Evolutionary conservation across 2,113 vertebrate species (phyloP), one percentile per base, ranked within the genome.

Genomic region (Nerophis lumbriciformis): DNA sequence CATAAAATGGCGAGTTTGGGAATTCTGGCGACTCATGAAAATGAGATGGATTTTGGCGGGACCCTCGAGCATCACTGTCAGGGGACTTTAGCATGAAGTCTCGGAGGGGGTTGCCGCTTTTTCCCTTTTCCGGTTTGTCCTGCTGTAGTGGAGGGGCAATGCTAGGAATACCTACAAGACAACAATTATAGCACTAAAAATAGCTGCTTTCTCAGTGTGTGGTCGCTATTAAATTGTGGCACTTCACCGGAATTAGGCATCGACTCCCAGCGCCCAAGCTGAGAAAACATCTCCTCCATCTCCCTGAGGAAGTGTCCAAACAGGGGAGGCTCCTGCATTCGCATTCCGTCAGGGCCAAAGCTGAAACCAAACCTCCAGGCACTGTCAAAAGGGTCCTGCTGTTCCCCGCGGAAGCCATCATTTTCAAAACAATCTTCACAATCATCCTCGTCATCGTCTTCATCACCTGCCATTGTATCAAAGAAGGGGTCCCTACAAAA

Each of bases 211-310:
- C 21, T 45, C 5, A 36, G 6, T 11, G 39, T 57, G n/a, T 19
- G 6, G 12, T 44, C 16, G 3, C 5, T 11, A 44, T 6, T 50
- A 50, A 50, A 50, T 47, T 5, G 19, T 14, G 56, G 6, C 42
- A 19, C 42, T 5, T 50, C 38, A 61, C 59, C 79, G 3, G 77
- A 53, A 28, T 68, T 77, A 12, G 63, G 51, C 52, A 66, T 61
- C 5, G 63, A 53, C 2, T 88, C 79, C 75, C 73, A 82, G 12
- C 6, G 67, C 1, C 85, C 86, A 42, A 91, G 49, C 48, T 82
- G 76, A 19, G 87, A 80, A 63, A 92, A 88, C 0, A 91, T 83
- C 61, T 91, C 89, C 68, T 92, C 91, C 88, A 91, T 90, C 48
- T 91, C 88, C 37, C 67, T 67, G 61, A 92, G 71, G 55, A 91